Conservation (phyloP, 2,797 vertebrate genomes). For the Rhincodon typus region DNA sequence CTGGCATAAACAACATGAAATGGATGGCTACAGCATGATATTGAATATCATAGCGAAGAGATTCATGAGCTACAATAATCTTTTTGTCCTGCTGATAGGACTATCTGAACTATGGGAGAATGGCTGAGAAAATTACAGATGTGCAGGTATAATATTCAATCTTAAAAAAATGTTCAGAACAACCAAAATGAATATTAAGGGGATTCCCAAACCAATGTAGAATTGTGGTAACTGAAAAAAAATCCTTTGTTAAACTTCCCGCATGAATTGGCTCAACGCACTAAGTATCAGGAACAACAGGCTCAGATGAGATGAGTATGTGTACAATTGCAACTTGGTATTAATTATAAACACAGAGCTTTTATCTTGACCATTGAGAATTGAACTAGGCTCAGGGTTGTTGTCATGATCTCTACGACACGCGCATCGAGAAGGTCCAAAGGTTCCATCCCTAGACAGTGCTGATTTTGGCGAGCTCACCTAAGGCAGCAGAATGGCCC, state of each 20-base stretch:
- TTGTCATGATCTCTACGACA: not conserved
- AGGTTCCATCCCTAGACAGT: not conserved
- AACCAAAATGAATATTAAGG: not conserved
- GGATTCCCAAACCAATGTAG: not conserved
- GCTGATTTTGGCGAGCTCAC: not conserved
- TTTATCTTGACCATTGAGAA: not conserved
- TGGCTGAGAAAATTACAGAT: not conserved
- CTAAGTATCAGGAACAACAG: not conserved
- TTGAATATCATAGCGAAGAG: not conserved
- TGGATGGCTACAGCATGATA: not conserved
- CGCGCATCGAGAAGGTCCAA: not conserved
- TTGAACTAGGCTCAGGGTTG: not conserved
- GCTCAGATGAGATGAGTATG: conserved; percentile 22
- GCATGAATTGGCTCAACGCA: not conserved
- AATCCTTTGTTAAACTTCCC: not conserved
- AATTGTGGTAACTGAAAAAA: not conserved
- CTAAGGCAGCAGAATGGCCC: not conserved
- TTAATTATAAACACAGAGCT: conserved; percentile 25
- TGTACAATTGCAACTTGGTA: not conserved
- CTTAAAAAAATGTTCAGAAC: not conserved
- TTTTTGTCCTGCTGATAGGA: not conserved
- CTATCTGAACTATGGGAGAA: not conserved
- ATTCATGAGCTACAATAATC: not conserved
- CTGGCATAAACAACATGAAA: not conserved
- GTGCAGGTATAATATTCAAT: not conserved